phyloP scores from a whole-genome alignment of 2,113 vertebrate genomes.

The Cervus canadensis region DNA sequence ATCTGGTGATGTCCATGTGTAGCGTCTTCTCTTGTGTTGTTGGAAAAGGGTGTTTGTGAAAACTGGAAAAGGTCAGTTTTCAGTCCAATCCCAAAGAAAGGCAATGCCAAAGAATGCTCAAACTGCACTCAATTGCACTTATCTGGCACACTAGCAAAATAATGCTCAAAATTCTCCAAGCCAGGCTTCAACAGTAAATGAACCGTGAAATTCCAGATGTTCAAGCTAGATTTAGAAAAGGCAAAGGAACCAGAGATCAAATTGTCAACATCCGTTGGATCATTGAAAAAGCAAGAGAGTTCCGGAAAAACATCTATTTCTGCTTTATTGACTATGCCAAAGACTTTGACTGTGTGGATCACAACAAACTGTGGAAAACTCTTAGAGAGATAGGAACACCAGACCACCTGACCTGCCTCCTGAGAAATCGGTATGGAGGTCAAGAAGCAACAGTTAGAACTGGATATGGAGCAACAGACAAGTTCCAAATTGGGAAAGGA shows the following conservation, averaged over 20 bases:
- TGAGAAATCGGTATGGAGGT: background rate
- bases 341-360: background rate
- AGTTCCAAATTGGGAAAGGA: background rate
- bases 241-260: background rate
- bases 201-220: background rate
- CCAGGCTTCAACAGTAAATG: background rate
- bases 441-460: background rate
- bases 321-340: background rate
- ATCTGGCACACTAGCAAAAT: background rate
- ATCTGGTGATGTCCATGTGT: background rate
- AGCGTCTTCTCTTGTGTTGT: background rate
- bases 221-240: background rate
- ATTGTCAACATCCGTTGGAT: background rate
- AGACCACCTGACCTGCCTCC: background rate
- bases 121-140: background rate
- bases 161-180: background rate
- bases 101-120: background rate
- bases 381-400: background rate
- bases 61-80: background rate
- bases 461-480: background rate
- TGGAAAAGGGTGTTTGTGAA: background rate
- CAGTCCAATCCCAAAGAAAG: background rate
- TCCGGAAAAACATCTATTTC: background rate
- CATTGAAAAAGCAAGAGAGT: background rate
- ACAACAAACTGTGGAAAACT: background rate